Conservation (phyloP, 2,797 vertebrate genomes). For the Astyanax mexicanus region DNA sequence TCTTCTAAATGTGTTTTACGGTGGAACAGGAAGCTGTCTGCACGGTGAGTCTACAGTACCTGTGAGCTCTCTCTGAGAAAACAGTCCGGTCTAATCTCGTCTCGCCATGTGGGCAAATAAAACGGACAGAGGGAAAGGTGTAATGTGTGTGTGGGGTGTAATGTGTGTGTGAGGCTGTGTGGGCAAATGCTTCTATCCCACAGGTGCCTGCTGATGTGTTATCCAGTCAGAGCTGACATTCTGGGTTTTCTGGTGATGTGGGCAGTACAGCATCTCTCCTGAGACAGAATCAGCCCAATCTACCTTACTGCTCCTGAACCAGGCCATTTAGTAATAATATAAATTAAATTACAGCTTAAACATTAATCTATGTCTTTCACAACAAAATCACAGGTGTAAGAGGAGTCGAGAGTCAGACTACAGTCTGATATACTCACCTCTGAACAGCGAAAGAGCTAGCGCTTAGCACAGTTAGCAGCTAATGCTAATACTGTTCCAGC, state of each 20-base stretch:
- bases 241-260: neutral
- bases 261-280: neutral
- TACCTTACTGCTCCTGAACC: neutral
- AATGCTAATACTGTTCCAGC: no score
- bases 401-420: no score
- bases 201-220: neutral
- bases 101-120: neutral
- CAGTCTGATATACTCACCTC: no score
- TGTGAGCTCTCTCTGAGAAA: conserved; percentile 4
- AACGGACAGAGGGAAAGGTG: neutral
- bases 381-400: no score
- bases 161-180: neutral
- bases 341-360: no score
- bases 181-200: neutral
- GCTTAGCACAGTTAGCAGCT: no score
- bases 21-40: no score
- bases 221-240: conserved; percentile 10
- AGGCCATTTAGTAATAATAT: no score
- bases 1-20: neutral
- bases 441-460: no score
- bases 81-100: neutral
- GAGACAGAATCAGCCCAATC: neutral
- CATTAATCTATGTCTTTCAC: no score
- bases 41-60: neutral
- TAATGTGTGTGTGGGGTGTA: no score